Evolutionary conservation across 1,140 invertebrate genomes (phyloP).

Genomic region (Drosophila guanche): DNA sequence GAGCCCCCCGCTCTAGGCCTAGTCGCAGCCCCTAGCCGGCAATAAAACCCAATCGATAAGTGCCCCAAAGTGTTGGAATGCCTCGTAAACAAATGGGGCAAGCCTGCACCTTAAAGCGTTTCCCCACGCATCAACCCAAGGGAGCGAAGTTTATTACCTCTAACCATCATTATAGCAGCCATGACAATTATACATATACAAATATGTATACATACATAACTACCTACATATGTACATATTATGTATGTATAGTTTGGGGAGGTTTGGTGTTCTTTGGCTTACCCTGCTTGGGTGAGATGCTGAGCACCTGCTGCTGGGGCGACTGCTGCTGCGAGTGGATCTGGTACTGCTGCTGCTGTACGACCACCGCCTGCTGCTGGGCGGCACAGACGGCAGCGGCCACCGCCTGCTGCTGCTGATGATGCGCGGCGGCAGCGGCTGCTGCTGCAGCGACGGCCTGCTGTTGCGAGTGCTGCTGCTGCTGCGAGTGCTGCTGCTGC

Average conservation of each 20-base stretch:
- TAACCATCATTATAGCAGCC: slow-evolving; percentile 32
- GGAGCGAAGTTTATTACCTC: slow-evolving; percentile 43
- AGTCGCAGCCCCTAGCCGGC: slow-evolving; percentile 37
- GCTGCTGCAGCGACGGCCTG: slow-evolving; percentile 71
- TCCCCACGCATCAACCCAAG: slow-evolving; percentile 26
- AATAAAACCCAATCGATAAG: slow-evolving; percentile 77
- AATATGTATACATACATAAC: not conserved
- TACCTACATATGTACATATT: too few species aligned
- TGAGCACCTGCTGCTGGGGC: slow-evolving; percentile 80
- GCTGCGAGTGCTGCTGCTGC: slow-evolving; percentile 26
- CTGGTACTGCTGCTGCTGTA: slow-evolving; percentile 78
- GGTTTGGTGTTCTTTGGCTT: slow-evolving; percentile 28
- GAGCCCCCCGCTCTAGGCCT: slow-evolving; percentile 19
- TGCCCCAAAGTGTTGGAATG: slow-evolving; percentile 60
- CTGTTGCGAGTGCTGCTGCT: slow-evolving; percentile 62
- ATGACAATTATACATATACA: slow-evolving; percentile 35
- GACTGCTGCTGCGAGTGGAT: slow-evolving; percentile 83
- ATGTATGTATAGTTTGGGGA: not conserved
- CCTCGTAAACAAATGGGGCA: slow-evolving; percentile 58
- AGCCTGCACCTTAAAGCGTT: slow-evolving; percentile 10
- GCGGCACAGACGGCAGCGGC: slow-evolving; percentile 75
- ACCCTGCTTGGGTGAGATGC: slow-evolving; percentile 82
- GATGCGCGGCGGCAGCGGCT: slow-evolving; percentile 65
- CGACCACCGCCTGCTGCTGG: slow-evolving; percentile 80
- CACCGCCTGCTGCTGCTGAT: slow-evolving; percentile 71